Base-by-base conservation (phyloP, 2,888 invertebrate species). In the Vannuccia rotundouncinata region DNA sequence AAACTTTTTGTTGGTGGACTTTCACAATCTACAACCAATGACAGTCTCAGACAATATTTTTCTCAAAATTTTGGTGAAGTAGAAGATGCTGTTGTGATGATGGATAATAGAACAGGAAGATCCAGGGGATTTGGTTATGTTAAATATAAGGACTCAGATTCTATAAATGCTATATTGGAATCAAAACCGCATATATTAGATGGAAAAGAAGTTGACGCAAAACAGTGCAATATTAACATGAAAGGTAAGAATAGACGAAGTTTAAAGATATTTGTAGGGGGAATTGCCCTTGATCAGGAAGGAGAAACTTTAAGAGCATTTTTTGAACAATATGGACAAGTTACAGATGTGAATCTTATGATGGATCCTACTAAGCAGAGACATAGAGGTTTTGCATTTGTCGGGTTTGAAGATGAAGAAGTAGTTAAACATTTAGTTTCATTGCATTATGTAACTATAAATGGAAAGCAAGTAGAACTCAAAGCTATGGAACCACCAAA, bases 341-440 rank as follows among this genome's bases (percentile, higher is more conserved):
- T 82, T 1, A 82, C 81, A 25, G 82, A 82, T 17, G 81, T 82
- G 25, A 82, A 82, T 77, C 76, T 82, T 31, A 79, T 82, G 80
- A 31, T 79, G 1, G 79, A 82, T 30, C 81, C 77, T 25, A 81
- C 25, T 2, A 82, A 82, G 29, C 81, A 82, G 29, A 79, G 82
- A 25, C 82, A 82, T 74, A 74, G 82, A 77, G 82, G 82, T 25
- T 82, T 82, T 80, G 82, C 81, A 27, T 82, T 82, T 80, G 81
- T 82, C 30, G 81, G 80, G 25, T 82, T 82, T 80, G 78, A 82
- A 27, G 66, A 75, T 29, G 82, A 82, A 74, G 66, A 29, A 5
- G 79, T 79, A n/a, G 82, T 82, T 10, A 81, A 81, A 31, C 30
- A 80, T 59, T 66, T 82, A 29, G 73, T 82, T 1, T 31, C 45